Evolutionary conservation across 2,888 invertebrate species (phyloP).

Genomic region (Leptinotarsa haldemani): DNA sequence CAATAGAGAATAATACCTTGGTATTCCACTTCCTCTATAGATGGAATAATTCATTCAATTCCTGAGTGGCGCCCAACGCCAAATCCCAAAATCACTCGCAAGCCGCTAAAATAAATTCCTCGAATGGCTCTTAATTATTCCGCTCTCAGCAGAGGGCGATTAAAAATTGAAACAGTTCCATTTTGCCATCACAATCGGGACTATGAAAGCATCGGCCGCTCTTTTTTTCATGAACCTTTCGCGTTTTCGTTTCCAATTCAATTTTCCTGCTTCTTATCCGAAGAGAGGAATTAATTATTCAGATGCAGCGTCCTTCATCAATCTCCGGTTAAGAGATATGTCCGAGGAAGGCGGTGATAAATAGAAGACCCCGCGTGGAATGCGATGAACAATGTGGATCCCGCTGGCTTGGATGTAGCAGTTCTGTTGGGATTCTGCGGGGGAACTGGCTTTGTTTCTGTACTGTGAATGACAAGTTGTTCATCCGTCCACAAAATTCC

Average conservation of each 20-base stretch:
- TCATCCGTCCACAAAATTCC: no score
- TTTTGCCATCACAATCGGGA: neutral
- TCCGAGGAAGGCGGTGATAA: constrained; percentile 37
- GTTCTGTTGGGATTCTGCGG: no score
- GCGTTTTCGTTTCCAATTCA: constrained; percentile 35
- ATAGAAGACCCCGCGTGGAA: constrained; percentile 22
- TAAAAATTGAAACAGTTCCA: constrained; percentile 9
- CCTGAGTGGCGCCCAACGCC: neutral
- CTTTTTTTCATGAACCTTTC: constrained; percentile 29
- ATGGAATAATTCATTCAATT: no score
- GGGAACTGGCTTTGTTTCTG: no score
- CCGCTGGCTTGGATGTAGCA: neutral
- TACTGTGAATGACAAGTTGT: no score
- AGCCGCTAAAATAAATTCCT: neutral
- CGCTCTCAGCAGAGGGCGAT: neutral
- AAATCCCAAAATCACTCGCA: neutral
- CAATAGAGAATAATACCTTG: no score
- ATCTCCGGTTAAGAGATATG: constrained; percentile 37
- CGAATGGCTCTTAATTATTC: constrained; percentile 1
- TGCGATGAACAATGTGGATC: constrained; percentile 22
- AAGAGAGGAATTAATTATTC: constrained; percentile 39
- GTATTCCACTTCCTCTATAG: no score
- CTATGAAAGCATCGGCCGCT: neutral
- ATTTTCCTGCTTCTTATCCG: constrained; percentile 34
- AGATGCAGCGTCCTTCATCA: constrained; percentile 36